phyloP scores from a whole-genome alignment of 2,113 vertebrate species.

The Gopherus flavomarginatus region DNA sequence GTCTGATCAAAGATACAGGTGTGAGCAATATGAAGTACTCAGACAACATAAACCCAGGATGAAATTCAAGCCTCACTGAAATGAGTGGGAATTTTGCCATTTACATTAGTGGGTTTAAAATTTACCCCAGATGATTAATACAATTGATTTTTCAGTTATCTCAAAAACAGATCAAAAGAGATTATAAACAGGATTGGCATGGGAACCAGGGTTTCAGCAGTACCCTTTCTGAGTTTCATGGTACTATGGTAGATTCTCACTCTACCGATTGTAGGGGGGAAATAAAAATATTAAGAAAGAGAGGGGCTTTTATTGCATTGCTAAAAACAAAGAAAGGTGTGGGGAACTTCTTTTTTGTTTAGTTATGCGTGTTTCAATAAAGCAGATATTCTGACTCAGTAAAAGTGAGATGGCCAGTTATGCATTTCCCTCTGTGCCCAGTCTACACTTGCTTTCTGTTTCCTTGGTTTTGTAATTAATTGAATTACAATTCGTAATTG shows the following conservation, averaged over 20 bases:
- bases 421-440: background rate
- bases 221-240: background rate
- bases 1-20: background rate
- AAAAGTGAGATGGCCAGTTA: background rate
- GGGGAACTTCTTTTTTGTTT: background rate
- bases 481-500: background rate
- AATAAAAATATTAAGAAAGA: background rate
- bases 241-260: background rate
- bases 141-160: background rate
- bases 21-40: background rate
- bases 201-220: background rate
- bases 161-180: background rate
- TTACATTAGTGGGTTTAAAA: background rate
- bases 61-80: background rate
- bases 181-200: background rate
- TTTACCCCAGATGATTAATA: background rate
- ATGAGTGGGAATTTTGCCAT: background rate
- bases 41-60: background rate
- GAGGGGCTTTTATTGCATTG: background rate
- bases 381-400: background rate
- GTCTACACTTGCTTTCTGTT: background rate
- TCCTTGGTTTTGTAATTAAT: background rate
- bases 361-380: background rate
- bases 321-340: background rate
- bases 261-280: too few species aligned